These are phyloP conservation scores for Erebia aethiops DNA, from an alignment of 2,888 invertebrate species.

Conservation along the genomic window DNA sequence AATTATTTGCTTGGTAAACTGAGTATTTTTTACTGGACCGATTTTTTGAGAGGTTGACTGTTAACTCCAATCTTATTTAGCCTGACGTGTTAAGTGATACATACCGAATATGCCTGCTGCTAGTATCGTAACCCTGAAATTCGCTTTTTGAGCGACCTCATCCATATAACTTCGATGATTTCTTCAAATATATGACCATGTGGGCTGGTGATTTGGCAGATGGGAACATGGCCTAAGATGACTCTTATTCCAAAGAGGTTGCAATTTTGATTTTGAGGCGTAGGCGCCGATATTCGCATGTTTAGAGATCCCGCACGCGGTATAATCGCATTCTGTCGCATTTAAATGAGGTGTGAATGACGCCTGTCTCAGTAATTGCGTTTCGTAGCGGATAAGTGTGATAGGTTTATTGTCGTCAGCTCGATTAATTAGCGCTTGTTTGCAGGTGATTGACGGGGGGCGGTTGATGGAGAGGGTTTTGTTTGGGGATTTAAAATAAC, in stretches of 20 bases:
- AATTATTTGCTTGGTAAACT: too few relatives aligned
- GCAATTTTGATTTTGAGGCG: conserved; percentile 18
- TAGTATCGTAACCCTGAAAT: neutral
- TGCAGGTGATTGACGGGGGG: conserved; percentile 16
- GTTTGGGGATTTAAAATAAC: too few relatives aligned
- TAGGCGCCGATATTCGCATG: conserved; percentile 38
- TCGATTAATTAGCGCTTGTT: conserved; percentile 22
- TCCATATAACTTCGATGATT: neutral
- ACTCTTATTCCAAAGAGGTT: neutral
- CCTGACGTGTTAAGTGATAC: too few relatives aligned
- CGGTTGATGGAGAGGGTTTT: neutral
- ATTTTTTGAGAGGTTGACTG: too few relatives aligned
- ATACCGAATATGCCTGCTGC: too few relatives aligned
- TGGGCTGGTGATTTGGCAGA: neutral
- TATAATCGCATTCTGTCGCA: conserved; percentile 41
- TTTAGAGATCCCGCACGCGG: conserved; percentile 26
- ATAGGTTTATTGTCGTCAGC: conserved; percentile 28
- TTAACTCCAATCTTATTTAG: too few relatives aligned
- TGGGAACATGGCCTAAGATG: neutral
- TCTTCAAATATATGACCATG: neutral
- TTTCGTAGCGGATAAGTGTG: conserved; percentile 43
- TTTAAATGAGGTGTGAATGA: conserved; percentile 63
- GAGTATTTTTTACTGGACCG: too few relatives aligned
- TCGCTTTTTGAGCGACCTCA: neutral
- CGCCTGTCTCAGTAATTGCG: conserved; percentile 55